Evolutionary conservation across 30 jellyfish, hydroid and myxozoan genomes (phyloP).

Genomic region (Aurelia sp.): DNA sequence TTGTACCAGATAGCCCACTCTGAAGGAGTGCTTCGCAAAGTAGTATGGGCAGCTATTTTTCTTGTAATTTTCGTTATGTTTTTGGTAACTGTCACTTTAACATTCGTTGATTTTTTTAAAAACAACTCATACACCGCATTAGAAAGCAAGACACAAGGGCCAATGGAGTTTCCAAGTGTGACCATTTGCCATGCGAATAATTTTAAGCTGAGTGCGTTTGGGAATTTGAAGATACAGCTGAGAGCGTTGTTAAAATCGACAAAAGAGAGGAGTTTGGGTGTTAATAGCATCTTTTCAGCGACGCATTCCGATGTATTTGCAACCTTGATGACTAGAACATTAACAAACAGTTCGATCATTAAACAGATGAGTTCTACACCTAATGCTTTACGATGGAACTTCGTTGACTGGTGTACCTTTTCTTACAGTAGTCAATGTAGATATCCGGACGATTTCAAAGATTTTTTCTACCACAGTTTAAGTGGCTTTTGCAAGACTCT

Average conservation of each 20-base stretch:
- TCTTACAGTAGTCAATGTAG: slow-evolving; percentile 2
- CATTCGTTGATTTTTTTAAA: slow-evolving; percentile 4
- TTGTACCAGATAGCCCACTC: slow-evolving; percentile 51
- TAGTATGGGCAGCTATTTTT: slow-evolving; percentile 22
- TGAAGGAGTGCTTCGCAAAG: slow-evolving; percentile 30
- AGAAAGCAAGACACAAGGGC: slow-evolving; percentile 13
- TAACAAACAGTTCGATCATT: slow-evolving; percentile 19
- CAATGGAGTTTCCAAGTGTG: slow-evolving; percentile 33
- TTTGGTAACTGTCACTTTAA: not conserved
- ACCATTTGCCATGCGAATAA: slow-evolving; percentile 62
- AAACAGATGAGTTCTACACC: slow-evolving; percentile 32
- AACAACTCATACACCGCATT: slow-evolving; percentile 6
- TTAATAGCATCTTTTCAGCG: not conserved
- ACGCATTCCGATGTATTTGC: not conserved
- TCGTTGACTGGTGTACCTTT: slow-evolving; percentile 42
- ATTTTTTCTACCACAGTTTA: slow-evolving; percentile 18
- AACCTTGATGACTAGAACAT: not conserved
- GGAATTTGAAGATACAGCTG: not conserved
- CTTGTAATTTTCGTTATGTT: not conserved
- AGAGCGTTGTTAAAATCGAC: not conserved
- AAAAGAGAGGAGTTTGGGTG: not conserved
- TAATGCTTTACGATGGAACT: slow-evolving; percentile 19
- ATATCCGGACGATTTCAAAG: slow-evolving; percentile 35
- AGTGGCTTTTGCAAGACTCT: slow-evolving; percentile 52
- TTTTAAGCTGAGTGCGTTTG: slow-evolving; percentile 32